Percentiles rank a stretch among this genome's conserved stretches.
Evolutionary conservation across 1,140 invertebrate genomes (phyloP).

Genomic region (Orchesella cincta): DNA sequence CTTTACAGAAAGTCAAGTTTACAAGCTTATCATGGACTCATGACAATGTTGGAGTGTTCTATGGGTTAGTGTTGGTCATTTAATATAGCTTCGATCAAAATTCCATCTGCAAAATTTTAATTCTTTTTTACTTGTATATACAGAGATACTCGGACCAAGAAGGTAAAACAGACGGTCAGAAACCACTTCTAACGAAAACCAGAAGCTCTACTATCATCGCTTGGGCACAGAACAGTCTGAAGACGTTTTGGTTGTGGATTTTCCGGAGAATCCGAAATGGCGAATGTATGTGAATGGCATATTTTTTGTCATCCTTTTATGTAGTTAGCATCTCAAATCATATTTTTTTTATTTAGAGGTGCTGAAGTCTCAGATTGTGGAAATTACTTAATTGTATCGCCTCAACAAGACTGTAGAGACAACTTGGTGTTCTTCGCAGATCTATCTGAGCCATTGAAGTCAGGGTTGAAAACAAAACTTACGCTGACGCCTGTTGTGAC

Average conservation of each 20-base stretch:
- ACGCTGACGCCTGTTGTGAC: slow-evolving; percentile 75
- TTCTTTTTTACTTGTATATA: slow-evolving; percentile 26
- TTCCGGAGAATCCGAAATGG: slow-evolving; percentile 87
- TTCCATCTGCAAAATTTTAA: background rate
- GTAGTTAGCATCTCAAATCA: slow-evolving; percentile 10
- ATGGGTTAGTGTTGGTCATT: slow-evolving; percentile 64
- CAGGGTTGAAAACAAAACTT: slow-evolving; percentile 65
- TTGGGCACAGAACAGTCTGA: slow-evolving; percentile 82
- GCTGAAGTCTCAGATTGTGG: slow-evolving; percentile 87
- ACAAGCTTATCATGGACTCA: slow-evolving; percentile 90
- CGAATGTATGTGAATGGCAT: slow-evolving; percentile 74
- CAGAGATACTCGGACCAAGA: slow-evolving; percentile 75
- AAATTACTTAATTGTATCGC: slow-evolving; percentile 77
- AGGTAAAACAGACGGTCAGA: slow-evolving; percentile 86
- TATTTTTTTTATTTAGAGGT: slow-evolving; percentile 64
- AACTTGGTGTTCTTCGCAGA: slow-evolving; percentile 83
- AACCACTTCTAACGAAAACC: slow-evolving; percentile 80
- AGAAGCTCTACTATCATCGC: slow-evolving; percentile 91
- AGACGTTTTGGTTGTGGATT: slow-evolving; percentile 87
- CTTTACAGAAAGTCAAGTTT: slow-evolving; percentile 88
- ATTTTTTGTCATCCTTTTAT: slow-evolving; percentile 31
- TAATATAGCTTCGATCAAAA: slow-evolving; percentile 6
- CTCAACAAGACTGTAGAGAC: slow-evolving; percentile 81
- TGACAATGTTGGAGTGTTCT: slow-evolving; percentile 93
- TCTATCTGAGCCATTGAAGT: slow-evolving; percentile 62